A percentile compares a stretch with the other conserved stretches of the same genome.
phyloP scores from a whole-genome alignment of 2,797 vertebrate genomes.

The Micrastur ruficollis region DNA sequence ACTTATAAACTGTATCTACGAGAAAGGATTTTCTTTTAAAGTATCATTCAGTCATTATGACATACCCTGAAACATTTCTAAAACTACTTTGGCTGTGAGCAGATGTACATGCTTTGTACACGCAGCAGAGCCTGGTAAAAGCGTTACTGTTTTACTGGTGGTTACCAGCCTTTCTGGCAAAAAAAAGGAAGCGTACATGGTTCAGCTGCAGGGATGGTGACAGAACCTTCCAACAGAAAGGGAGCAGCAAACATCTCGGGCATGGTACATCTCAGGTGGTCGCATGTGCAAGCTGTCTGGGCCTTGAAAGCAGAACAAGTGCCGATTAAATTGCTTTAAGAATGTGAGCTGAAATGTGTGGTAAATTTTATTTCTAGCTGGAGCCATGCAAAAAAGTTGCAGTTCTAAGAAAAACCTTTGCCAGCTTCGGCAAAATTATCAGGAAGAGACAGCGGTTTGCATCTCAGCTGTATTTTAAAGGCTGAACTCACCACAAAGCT shows the following conservation, averaged over 20 bases:
- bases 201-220: background rate
- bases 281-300: background rate
- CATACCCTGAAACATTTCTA: background rate
- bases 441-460: background rate
- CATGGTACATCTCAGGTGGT: background rate
- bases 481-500: background rate
- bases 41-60: background rate
- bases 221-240: background rate
- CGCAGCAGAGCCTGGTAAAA: background rate
- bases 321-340: background rate
- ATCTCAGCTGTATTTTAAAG: background rate
- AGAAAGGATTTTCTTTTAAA: background rate
- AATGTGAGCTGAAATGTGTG: background rate
- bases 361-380: background rate
- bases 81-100: background rate
- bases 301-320: background rate
- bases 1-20: fast-evolving
- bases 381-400: background rate
- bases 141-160: background rate
- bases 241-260: background rate
- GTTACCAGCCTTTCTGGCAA: background rate
- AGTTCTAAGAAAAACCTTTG: background rate
- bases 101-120: background rate
- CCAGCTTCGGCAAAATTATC: background rate
- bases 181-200: background rate